phyloP scores from a whole-genome alignment of 30 jellyfish, hydroid and myxozoan genomes.

The Pelagia noctiluca region DNA sequence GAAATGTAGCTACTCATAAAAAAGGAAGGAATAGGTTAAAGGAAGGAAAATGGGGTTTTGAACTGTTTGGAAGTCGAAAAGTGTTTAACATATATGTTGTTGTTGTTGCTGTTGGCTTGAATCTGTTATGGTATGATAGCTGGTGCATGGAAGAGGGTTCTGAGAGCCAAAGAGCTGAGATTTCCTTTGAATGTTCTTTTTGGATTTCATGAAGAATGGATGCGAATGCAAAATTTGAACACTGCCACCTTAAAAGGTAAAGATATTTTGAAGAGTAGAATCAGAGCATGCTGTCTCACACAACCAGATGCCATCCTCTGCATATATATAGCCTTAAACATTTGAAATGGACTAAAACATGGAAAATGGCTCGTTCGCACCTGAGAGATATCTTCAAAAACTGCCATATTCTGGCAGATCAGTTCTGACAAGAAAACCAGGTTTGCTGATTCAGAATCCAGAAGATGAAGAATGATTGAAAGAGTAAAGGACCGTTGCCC shows the following conservation, averaged over 20 bases:
- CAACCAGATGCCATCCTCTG: background rate
- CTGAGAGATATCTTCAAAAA: background rate
- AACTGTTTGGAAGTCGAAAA: too few relatives aligned
- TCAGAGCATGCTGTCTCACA: background rate
- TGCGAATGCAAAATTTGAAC: background rate
- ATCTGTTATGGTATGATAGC: too few relatives aligned
- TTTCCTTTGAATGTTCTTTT: constrained; percentile 3
- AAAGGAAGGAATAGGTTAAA: too few relatives aligned
- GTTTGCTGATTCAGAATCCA: too few relatives aligned
- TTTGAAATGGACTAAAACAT: background rate
- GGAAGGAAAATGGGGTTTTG: too few relatives aligned
- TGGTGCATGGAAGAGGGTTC: too few relatives aligned
- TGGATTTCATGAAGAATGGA: constrained; percentile 1
- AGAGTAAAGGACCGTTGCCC: too few relatives aligned
- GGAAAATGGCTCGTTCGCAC: background rate
- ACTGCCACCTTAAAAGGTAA: background rate
- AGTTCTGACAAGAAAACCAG: too few relatives aligned
- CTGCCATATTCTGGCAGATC: background rate
- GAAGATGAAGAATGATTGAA: too few relatives aligned
- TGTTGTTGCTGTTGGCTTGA: too few relatives aligned
- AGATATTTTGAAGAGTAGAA: background rate
- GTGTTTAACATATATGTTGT: too few relatives aligned
- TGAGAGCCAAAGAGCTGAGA: background rate
- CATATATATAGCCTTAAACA: background rate
- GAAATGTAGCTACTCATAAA: too few relatives aligned